These are phyloP conservation scores for Rhamnusium bicolor DNA, from an alignment of 2,888 invertebrate genomes.

Conservation along the genomic window DNA sequence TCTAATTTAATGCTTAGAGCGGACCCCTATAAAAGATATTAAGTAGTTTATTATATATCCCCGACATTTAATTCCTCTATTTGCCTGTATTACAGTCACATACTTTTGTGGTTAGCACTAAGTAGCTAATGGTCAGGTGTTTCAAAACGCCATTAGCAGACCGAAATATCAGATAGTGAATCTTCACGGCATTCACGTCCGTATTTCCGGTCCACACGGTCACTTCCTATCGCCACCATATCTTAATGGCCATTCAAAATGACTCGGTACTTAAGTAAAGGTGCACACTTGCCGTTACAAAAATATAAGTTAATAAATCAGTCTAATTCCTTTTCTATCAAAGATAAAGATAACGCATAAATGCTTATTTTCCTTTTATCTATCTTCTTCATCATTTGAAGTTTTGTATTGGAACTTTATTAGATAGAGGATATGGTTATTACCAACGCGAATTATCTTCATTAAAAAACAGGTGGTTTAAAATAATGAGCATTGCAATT, in stretches of 20 bases:
- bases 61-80: neutral
- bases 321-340: slow-evolving; percentile 36
- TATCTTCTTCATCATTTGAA: neutral
- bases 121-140: slow-evolving; percentile 58
- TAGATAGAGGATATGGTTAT: neutral
- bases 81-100: neutral
- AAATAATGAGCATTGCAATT: neutral
- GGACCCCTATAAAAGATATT: neutral
- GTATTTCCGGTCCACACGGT: slow-evolving; percentile 63
- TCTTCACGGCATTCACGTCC: slow-evolving; percentile 64
- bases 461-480: neutral
- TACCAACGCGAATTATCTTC: neutral
- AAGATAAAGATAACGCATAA: neutral
- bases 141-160: slow-evolving; percentile 61
- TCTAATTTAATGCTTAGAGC: neutral
- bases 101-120: slow-evolving; percentile 29
- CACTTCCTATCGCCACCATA: slow-evolving; percentile 61
- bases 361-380: slow-evolving; percentile 6
- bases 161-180: slow-evolving; percentile 62
- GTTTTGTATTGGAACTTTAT: neutral
- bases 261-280: slow-evolving; percentile 62
- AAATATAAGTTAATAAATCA: slow-evolving; percentile 52
- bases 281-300: slow-evolving; percentile 58
- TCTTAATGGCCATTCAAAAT: slow-evolving; percentile 62
- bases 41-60: neutral